These are phyloP conservation scores for Plagodis pulveraria DNA, from an alignment of 2,888 invertebrate genomes.

Conservation along the genomic window DNA sequence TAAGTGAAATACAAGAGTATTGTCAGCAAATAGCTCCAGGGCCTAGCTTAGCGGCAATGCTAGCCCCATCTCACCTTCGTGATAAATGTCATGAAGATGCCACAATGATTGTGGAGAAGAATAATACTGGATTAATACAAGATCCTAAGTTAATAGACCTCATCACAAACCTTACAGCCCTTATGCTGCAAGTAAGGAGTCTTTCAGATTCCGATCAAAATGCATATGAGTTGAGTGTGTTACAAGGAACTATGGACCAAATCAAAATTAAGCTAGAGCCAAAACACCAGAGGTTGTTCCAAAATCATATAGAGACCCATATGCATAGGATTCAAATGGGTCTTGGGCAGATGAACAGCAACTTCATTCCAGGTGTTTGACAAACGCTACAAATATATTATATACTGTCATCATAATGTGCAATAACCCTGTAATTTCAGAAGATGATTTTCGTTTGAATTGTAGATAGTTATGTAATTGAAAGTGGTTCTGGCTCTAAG, in stretches of 20 bases:
- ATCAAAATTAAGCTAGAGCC: constrained; percentile 92
- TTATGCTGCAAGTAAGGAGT: constrained; percentile 95
- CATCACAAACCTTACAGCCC: constrained; percentile 94
- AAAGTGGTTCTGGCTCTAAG: neutral
- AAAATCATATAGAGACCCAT: constrained; percentile 95
- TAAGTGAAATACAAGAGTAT: constrained; percentile 93
- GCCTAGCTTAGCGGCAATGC: constrained; percentile 93
- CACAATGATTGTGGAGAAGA: constrained; percentile 90
- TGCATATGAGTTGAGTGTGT: constrained; percentile 94
- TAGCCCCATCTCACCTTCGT: constrained; percentile 94
- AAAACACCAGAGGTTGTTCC: constrained; percentile 91
- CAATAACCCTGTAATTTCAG: constrained; percentile 11
- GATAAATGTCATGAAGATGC: constrained; percentile 96
- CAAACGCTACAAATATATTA: neutral
- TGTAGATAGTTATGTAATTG: neutral
- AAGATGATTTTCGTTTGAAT: neutral
- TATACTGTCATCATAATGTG: constrained; percentile 10
- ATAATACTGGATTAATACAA: constrained; percentile 86
- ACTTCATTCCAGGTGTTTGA: constrained; percentile 58
- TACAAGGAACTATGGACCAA: constrained; percentile 96
- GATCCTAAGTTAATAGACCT: constrained; percentile 89
- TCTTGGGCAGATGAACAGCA: constrained; percentile 75
- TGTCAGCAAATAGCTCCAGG: constrained; percentile 95
- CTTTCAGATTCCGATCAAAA: constrained; percentile 92
- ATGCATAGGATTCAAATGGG: constrained; percentile 95